Base-by-base conservation (phyloP, 1,140 invertebrate genomes). In the Antheraea pernyi region DNA sequence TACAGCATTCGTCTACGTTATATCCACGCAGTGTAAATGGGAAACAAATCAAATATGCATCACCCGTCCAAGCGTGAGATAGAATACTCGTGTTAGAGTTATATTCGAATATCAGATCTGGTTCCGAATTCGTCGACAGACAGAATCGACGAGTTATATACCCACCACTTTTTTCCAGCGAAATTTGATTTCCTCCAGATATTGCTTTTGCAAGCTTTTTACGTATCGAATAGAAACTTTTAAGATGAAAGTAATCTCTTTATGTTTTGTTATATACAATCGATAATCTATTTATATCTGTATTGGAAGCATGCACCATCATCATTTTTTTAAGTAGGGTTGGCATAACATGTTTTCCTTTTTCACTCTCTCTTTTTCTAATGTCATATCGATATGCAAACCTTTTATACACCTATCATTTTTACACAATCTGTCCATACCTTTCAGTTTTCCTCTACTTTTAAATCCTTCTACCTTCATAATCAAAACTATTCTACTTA, bases 41-140 rank as follows among this genome's bases (percentile, higher is more conserved):
- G 86, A 86, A 88, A 87, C 86, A 87, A 88, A 90, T 90, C 85
- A 90, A 90, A 90, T 90, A 88, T 90, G 84, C 88, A 86, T 86
- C 84, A 84, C 70, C 71, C 86, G 80, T 80, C 77, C 81, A 80
- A 85, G 84, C 85, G 83, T 88, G 88, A 87, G 88, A 90, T 90
- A 81, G 84, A 86, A 87, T 88, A 86, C 80, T 76, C 82, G 80
- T 80, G 87, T 87, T 87, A 87, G 81, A 77, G 77, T 78, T 78
- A 78, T 74, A 72, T 76, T 72, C 75, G 75, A 72, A 77, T 77
- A 77, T 77, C 72, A 74, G 67, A 75, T 79, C 73, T 79, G 74
- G n/a, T 76, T 77, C 71, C 68, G 75, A 69, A 75, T 72, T 69
- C 71, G 71, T 70, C 72, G 48, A 59, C 70, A 75, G 67, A 75